Evolutionary conservation across 2,888 invertebrate species (phyloP).

Genomic region (Drosophila vallismaia): DNA sequence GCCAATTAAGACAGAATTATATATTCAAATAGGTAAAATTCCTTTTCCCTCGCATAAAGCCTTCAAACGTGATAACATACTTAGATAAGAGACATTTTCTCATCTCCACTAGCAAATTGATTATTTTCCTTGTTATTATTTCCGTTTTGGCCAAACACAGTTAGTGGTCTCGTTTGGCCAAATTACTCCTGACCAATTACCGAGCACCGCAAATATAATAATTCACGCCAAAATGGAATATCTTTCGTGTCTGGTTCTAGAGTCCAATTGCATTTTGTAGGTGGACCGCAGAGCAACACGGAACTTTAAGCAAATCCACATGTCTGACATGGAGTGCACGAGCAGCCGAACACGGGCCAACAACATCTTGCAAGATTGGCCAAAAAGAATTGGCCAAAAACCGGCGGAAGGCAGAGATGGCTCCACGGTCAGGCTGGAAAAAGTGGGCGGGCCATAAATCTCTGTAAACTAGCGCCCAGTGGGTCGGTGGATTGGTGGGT

Average conservation of each 20-base stretch:
- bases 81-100: neutral
- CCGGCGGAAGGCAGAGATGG: no score
- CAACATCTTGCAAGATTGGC: conserved; percentile 10
- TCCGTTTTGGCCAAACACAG: conserved; percentile 1
- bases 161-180: neutral
- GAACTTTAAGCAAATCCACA: conserved; percentile 60
- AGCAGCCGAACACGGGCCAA: conserved; percentile 5
- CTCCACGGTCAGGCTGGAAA: conserved; percentile 11
- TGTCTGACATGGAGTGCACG: conserved; percentile 53
- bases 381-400: conserved; percentile 20
- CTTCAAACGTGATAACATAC: neutral
- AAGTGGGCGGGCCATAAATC: conserved; percentile 67
- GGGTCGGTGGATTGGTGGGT: conserved; percentile 14
- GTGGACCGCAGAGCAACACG: conserved; percentile 31
- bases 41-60: neutral
- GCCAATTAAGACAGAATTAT: conserved; percentile 6
- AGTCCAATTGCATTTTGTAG: conserved; percentile 5
- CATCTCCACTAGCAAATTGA: neutral
- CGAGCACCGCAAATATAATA: neutral
- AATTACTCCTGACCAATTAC: neutral
- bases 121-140: conserved; percentile 1
- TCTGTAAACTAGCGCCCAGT: conserved; percentile 69
- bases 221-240: neutral
- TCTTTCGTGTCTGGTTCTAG: neutral
- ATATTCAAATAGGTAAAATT: neutral